Evolutionary conservation across 2,888 invertebrate species (phyloP).

Genomic region (Nebria brevicollis): DNA sequence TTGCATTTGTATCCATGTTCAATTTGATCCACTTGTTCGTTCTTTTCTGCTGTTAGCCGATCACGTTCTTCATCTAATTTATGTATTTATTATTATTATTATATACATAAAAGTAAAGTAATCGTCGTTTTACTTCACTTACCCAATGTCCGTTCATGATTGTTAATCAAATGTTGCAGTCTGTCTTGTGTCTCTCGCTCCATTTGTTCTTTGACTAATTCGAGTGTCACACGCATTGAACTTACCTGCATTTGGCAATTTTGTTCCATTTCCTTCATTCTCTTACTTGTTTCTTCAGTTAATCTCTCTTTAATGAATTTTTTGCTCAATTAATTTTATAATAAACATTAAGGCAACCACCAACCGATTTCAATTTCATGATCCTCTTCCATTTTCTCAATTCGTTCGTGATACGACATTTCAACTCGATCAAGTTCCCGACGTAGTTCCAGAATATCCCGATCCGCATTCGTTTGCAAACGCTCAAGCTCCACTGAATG

Average conservation of each 20-base stretch:
- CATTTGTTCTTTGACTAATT: slow-evolving; percentile 65
- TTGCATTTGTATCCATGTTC: slow-evolving; percentile 70
- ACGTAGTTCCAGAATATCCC: slow-evolving; percentile 75
- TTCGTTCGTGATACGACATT: slow-evolving; percentile 76
- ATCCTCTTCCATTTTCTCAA: slow-evolving; percentile 72
- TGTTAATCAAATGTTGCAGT: slow-evolving; percentile 65
- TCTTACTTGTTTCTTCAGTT: slow-evolving; percentile 60
- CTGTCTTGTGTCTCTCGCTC: slow-evolving; percentile 63
- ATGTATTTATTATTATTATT: not conserved
- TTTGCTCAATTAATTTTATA: not conserved
- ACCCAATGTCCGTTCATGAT: slow-evolving; percentile 73
- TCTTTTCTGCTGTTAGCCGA: slow-evolving; percentile 71
- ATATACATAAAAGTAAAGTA: too few relatives aligned
- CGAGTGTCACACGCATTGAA: slow-evolving; percentile 61
- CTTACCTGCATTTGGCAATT: slow-evolving; percentile 62
- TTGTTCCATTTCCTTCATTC: slow-evolving; percentile 60
- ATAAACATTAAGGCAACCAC: not conserved
- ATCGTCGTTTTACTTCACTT: slow-evolving; percentile 42
- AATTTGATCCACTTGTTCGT: slow-evolving; percentile 69
- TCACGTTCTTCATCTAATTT: slow-evolving; percentile 72
- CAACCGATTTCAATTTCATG: slow-evolving; percentile 76
- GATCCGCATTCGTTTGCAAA: slow-evolving; percentile 73
- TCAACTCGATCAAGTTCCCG: slow-evolving; percentile 78
- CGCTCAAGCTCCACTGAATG: slow-evolving; percentile 67
- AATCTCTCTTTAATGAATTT: slow-evolving; percentile 57